Evolutionary conservation across 1,140 invertebrate genomes (phyloP), one percentile per base, ranked within the genome.

Genomic region (Alviniconcha marisindica): DNA sequence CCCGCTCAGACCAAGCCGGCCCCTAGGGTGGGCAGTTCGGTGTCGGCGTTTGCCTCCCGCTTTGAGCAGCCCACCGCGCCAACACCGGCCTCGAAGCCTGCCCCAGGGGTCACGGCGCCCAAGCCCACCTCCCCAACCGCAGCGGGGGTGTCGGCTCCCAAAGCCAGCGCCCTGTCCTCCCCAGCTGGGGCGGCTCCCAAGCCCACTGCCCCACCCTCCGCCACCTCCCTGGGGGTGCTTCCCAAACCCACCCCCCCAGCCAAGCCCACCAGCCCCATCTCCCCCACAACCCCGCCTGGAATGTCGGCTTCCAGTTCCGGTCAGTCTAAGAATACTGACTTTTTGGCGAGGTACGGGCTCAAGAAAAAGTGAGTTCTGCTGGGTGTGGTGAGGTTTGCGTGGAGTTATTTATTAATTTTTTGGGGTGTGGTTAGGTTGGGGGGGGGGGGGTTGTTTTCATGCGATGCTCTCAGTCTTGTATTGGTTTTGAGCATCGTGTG

Each of bases 21-120:
- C 48, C 69, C 84, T 12, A 83, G 60, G 56, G 31, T 73, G 3
- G 40, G 36, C n/a, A 44, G 73, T 21, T 40, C 78, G 12, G 38
- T 85, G 21, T 81, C 69, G 33, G 42, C 69, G 7, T 54, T 82
- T 60, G 84, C 84, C 7, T 21, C 84, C 12, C 54, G 76, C 10
- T 85, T 85, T 82, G 63, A 85, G 48, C 60, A 80, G 3, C 56
- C 69, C n/a, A 15, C 31, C 7, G 66, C 73, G 0, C 42, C 71
- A 4, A 28, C 31, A 60, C 38, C 54, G 73, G 44, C 28, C 4
- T 60, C 42, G 33, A 48, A 63, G 40, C 56, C 36, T 1, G 12
- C 31, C 36, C 81, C 48, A 24, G 69, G n/a, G 48, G 18, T 15
- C 14, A 31, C 12, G 48, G 44, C 42, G 1, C 51, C 60, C 24